Percentiles rank a stretch among this genome's conserved stretches.
Evolutionary conservation across 2,113 vertebrate species (phyloP).

Genomic region (Oreotrochilus melanogaster): DNA sequence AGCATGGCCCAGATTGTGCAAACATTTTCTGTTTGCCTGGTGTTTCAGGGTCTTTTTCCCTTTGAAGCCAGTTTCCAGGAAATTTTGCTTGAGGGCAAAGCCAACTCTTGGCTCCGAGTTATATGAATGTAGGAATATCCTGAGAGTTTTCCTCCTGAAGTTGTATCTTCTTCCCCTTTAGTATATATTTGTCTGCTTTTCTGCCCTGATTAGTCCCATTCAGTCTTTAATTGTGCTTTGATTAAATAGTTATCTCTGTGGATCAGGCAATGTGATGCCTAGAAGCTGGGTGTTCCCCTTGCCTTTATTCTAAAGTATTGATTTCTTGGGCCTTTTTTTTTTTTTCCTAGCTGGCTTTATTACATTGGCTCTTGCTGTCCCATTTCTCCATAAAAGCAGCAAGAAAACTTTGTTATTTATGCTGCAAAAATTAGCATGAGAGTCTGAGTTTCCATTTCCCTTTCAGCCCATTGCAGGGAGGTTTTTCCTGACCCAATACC

Average conservation of each 20-base stretch:
- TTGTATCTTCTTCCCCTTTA: not conserved
- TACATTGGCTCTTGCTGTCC: not conserved
- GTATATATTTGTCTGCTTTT: not conserved
- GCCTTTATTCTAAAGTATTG: not conserved
- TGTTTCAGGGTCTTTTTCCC: not conserved
- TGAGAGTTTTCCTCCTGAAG: not conserved
- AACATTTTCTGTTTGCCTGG: not conserved
- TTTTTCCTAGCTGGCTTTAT: not conserved
- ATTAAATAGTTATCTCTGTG: not conserved
- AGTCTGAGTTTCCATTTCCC: not conserved
- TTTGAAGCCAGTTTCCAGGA: not conserved
- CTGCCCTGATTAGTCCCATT: not conserved
- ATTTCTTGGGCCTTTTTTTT: not conserved
- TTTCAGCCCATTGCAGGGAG: not conserved
- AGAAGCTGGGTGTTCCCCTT: not conserved
- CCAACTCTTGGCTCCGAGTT: not conserved
- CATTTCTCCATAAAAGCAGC: not conserved
- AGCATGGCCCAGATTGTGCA: not conserved
- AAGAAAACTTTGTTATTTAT: fast-evolving
- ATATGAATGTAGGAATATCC: not conserved
- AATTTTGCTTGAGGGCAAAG: not conserved
- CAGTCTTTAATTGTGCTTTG: not conserved
- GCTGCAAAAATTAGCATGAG: not conserved
- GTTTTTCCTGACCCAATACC: not conserved
- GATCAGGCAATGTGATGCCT: not conserved